Percentiles rank a stretch among this genome's conserved stretches.
Conservation (phyloP, 2,113 vertebrate species). For the Junco hyemalis region DNA sequence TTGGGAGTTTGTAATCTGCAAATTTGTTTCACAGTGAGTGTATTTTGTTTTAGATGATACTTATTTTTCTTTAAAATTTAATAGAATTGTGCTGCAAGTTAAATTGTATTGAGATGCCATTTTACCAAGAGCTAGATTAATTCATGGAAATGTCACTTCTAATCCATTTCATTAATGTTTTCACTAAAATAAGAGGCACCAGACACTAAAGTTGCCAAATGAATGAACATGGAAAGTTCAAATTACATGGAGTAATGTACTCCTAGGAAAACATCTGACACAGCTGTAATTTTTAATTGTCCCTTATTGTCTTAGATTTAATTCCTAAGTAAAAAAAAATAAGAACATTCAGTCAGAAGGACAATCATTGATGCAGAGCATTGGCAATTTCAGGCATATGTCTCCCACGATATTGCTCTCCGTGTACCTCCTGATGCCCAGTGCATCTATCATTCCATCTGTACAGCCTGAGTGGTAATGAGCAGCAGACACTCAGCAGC, state of each 20-base stretch:
- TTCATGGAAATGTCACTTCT: not conserved
- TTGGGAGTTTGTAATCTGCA: not conserved
- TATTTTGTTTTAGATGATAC: not conserved
- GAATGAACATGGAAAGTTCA: not conserved
- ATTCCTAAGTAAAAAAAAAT: not conserved
- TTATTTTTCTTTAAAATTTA: not conserved
- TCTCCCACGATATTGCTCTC: rapidly evolving
- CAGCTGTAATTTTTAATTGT: not conserved
- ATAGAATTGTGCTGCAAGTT: not conserved
- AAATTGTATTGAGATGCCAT: not conserved
- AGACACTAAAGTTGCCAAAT: not conserved
- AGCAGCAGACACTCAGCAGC: not conserved
- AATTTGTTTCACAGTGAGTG: not conserved
- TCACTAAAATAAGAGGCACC: not conserved
- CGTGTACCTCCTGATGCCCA: not conserved
- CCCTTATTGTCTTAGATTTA: not conserved
- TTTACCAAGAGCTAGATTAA: not conserved
- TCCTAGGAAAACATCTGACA: not conserved
- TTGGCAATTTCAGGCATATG: not conserved
- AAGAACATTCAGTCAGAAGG: not conserved
- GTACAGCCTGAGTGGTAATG: not conserved
- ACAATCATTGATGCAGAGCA: not conserved
- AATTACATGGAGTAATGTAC: not conserved
- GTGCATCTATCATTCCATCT: not conserved
- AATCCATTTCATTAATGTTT: not conserved